Conservation (phyloP, 2,113 vertebrate species). For the Apodemus speciosus region DNA sequence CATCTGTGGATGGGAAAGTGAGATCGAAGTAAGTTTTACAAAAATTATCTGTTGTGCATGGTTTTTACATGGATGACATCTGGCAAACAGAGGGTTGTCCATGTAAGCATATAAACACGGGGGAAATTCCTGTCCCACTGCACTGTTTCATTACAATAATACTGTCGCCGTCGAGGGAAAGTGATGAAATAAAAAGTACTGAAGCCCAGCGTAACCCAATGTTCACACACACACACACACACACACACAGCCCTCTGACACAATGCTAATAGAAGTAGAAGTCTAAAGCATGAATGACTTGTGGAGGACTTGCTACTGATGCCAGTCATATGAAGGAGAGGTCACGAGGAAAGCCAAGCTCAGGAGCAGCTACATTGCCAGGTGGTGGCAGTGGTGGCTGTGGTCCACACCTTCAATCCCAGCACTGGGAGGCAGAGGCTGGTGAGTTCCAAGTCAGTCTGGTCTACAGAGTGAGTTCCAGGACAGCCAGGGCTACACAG, state of each 20-base stretch:
- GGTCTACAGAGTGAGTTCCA: too few species aligned
- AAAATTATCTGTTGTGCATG: conserved; percentile 29
- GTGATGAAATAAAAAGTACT: not conserved
- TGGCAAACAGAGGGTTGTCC: not conserved
- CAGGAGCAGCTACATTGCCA: not conserved
- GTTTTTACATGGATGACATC: not conserved
- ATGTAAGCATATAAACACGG: not conserved
- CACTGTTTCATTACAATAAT: not conserved
- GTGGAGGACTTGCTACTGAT: conserved; percentile 54
- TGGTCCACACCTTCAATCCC: too few species aligned
- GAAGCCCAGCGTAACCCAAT: not conserved
- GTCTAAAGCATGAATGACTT: not conserved
- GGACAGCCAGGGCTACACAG: too few species aligned
- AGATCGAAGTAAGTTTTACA: not conserved
- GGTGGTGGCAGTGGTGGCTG: too few species aligned
- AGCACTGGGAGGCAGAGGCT: too few species aligned
- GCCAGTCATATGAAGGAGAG: conserved; percentile 51
- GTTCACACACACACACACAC: not conserved
- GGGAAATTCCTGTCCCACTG: not conserved
- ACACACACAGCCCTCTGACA: not conserved
- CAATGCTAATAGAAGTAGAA: not conserved
- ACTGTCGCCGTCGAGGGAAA: not conserved
- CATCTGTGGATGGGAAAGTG: conserved; percentile 44
- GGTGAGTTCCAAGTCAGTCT: too few species aligned
- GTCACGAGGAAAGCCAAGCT: conserved; percentile 48